A percentile compares a stretch with the other conserved stretches of the same genome.
These are phyloP conservation scores for Eulemur coronatus DNA, from an alignment of 2,797 vertebrate genomes.

Conservation along the genomic window DNA sequence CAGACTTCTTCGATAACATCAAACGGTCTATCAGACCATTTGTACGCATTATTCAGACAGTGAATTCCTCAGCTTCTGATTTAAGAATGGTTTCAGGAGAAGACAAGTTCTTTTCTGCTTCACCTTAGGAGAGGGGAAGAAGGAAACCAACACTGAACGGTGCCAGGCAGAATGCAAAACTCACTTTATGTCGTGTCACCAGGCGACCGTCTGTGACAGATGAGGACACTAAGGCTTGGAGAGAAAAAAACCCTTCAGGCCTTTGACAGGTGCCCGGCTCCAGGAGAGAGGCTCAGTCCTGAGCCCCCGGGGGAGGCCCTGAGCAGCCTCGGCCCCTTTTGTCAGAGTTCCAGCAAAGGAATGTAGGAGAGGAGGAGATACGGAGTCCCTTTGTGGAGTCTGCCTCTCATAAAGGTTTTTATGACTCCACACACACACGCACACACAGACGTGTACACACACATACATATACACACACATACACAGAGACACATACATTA, in stretches of 20 bases:
- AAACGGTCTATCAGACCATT: background rate
- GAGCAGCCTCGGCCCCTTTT: background rate
- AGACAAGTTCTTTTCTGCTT: background rate
- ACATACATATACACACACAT: background rate
- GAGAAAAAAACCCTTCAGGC: background rate
- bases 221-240: background rate
- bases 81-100: background rate
- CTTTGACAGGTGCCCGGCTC: background rate
- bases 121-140: background rate
- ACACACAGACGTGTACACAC: background rate
- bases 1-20: constrained; percentile 15
- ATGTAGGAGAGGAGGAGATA: background rate
- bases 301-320: background rate
- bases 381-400: background rate
- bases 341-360: background rate
- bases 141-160: background rate
- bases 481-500: background rate
- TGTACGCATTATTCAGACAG: constrained; percentile 17
- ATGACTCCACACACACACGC: background rate
- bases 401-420: background rate
- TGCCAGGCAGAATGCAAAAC: background rate
- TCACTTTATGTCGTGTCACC: background rate
- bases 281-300: background rate
- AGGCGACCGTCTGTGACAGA: background rate
- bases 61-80: constrained; percentile 18